phyloP scores from a whole-genome alignment of 1,140 invertebrate genomes.

The Drosophila busckii region DNA sequence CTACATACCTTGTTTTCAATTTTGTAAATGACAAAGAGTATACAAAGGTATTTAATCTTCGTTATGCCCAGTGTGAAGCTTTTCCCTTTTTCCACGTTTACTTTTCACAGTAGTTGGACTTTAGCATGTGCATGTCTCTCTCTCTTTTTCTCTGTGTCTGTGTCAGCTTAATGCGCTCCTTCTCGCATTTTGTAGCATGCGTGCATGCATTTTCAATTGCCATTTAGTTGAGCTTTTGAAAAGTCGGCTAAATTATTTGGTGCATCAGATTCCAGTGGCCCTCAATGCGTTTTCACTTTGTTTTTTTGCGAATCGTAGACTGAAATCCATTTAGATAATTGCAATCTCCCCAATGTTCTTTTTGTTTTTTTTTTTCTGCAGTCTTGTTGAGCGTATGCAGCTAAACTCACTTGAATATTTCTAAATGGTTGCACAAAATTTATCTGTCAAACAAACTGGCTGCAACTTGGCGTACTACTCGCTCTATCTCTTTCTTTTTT shows the following conservation, averaged over 20 bases:
- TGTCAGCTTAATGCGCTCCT: too few relatives aligned
- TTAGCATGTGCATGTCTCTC: too few relatives aligned
- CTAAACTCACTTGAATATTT: constrained; percentile 63
- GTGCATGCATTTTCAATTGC: constrained; percentile 36
- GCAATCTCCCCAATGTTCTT: too few relatives aligned
- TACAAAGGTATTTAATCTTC: too few relatives aligned
- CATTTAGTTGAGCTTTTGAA: constrained; percentile 6
- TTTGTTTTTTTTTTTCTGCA: constrained; percentile 11
- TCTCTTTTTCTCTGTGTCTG: too few relatives aligned
- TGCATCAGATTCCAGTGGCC: neutral
- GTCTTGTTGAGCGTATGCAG: constrained; percentile 35
- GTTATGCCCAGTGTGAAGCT: too few relatives aligned
- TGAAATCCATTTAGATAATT: constrained; percentile 67
- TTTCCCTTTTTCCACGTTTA: too few relatives aligned
- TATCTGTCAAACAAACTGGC: constrained; percentile 49
- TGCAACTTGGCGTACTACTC: constrained; percentile 11
- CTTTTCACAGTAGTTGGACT: too few relatives aligned
- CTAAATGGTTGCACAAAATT: constrained; percentile 67
- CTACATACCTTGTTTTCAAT: too few relatives aligned
- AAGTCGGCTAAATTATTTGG: too few relatives aligned
- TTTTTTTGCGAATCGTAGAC: neutral
- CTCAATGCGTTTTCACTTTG: neutral
- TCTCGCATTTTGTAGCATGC: too few relatives aligned
- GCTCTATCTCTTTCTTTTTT: neutral
- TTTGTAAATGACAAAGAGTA: too few relatives aligned